Base-by-base conservation (phyloP, 1,140 invertebrate species). In the Palaemon carinicauda region DNA sequence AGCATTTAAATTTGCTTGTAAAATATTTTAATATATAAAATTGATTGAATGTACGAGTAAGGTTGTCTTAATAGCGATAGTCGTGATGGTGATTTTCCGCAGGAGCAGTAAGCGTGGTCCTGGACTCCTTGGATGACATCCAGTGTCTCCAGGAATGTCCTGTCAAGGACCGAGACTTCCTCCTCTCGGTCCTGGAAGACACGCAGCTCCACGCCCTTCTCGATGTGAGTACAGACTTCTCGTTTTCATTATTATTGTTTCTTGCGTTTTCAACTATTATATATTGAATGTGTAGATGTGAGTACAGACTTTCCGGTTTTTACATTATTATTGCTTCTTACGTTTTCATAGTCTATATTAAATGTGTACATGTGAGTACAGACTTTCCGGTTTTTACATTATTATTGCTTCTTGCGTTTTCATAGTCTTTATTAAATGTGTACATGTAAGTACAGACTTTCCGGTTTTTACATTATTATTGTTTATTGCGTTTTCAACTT, bases 101-200 rank as follows among this genome's bases (percentile, higher is more conserved):
- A 93, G 92, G 91, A 93, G 97, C 97, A 90, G 96, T 99, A 88
- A 95, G 95, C 88, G 94, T 96, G 90, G 95, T 99, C 88, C 93
- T 98, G 90, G 97, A 99, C 92, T 97, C 96, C 80, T 92, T 99
- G 90, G 98, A 99, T 91, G 97, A 98, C 90, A 97, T 99, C 87
- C 95, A 97, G 90, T 97, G 97, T 89, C 94, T 99, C 81, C 96
- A 97, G 91, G 97, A 98, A 73, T 91, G 92, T 79, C 90, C 89
- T 12, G 91, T 92, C 27, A 95, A 94, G 88, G 93, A 94, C 54
- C 92, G 93, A 88, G 96, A 96, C 91, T 95, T 97, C 90, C 94
- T 96, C 89, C 94, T 95, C 91, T 95, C 94, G 88, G 95, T 96
- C 83, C 93, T 97, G 27, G 96, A 98, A 90, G 97, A 98, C 92